Conservation (phyloP, 2,113 vertebrate species). For the Eurystomus gularis region DNA sequence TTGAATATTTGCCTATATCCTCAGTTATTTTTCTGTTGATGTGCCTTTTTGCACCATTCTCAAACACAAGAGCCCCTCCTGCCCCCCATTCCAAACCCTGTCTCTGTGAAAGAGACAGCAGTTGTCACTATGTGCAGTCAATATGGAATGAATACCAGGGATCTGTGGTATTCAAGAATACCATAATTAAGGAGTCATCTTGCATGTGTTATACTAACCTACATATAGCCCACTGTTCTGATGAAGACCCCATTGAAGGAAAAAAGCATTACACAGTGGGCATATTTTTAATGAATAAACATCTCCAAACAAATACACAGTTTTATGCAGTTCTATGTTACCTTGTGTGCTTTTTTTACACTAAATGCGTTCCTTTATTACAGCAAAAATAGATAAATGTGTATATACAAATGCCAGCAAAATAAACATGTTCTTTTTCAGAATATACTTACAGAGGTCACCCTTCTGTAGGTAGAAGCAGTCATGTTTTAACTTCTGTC, state of each 20-base stretch:
- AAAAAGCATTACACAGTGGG: neutral
- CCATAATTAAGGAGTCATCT: neutral
- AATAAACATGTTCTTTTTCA: neutral
- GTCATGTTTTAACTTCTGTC: conserved; percentile 47
- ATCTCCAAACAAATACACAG: neutral
- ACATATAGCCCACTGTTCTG: neutral
- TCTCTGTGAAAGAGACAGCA: neutral
- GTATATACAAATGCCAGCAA: neutral
- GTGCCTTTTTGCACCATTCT: neutral
- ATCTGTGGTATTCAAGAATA: neutral
- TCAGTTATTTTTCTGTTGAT: neutral
- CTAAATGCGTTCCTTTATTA: neutral
- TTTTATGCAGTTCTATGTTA: neutral
- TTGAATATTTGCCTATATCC: neutral
- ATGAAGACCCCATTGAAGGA: neutral
- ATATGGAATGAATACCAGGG: neutral
- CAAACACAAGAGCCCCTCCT: neutral
- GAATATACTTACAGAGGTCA: conserved; percentile 27
- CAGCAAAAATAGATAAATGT: neutral
- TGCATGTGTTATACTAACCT: neutral
- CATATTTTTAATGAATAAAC: neutral
- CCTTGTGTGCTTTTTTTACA: neutral
- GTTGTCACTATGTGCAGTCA: neutral
- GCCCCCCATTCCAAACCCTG: neutral
- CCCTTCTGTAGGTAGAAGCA: neutral